phyloP scores from a whole-genome alignment of 2,888 invertebrate species.

The Athrips mouffetella region DNA sequence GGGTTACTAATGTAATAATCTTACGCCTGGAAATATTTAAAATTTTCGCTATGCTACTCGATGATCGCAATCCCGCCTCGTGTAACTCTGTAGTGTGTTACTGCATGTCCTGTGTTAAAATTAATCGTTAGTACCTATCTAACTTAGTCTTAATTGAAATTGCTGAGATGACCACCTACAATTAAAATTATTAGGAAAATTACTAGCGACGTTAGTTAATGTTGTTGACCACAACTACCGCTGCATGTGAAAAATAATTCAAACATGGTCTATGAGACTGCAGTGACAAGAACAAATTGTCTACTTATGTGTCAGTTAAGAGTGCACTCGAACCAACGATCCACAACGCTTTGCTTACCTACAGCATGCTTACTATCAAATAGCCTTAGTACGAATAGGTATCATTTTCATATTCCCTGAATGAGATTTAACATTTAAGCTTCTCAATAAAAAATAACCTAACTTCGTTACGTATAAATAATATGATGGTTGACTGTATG shows the following conservation, averaged over 20 bases:
- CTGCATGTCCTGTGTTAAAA: slow-evolving; percentile 54
- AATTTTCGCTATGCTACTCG: slow-evolving; percentile 47
- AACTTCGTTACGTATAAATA: background rate
- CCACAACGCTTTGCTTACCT: slow-evolving; percentile 49
- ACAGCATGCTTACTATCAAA: slow-evolving; percentile 41
- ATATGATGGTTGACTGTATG: background rate
- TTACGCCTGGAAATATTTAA: background rate
- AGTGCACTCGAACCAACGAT: slow-evolving; percentile 28
- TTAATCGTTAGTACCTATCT: too few relatives aligned
- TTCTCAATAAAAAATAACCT: too few relatives aligned
- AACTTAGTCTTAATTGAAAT: too few relatives aligned
- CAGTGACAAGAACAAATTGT: background rate
- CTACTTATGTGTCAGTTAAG: too few relatives aligned
- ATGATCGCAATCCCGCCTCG: slow-evolving; percentile 76
- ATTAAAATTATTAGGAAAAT: too few relatives aligned
- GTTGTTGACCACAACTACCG: too few relatives aligned
- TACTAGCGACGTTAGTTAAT: too few relatives aligned
- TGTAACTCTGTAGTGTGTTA: slow-evolving; percentile 52
- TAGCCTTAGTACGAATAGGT: too few relatives aligned
- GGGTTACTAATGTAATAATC: background rate
- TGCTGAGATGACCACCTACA: background rate
- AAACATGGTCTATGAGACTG: too few relatives aligned
- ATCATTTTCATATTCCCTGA: too few relatives aligned
- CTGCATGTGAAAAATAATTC: too few relatives aligned
- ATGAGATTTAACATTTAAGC: too few relatives aligned